Base-by-base conservation (phyloP, 2,888 invertebrate species). In the Argynnis bischoffii region DNA sequence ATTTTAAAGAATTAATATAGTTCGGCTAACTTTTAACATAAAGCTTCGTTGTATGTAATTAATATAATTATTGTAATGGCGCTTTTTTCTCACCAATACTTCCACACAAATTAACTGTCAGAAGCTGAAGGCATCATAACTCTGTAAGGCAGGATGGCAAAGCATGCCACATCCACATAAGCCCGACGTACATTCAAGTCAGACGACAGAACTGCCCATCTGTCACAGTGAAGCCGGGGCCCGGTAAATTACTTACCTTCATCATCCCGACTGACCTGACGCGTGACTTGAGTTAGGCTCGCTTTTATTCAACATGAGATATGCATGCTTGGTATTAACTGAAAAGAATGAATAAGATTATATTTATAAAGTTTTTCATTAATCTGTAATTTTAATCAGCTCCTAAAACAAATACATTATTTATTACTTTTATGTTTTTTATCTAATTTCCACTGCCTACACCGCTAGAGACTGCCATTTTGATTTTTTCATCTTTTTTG, bases 211-310 rank as follows among this genome's bases (percentile, higher is more conserved):
- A 78, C 79, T 79, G 81, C 77, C 87, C 89, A 90, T 91, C 89
- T 88, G 89, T 91, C 90, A 90, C 87, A 77, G 81, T 72, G 81
- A 79, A 81, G 80, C 82, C 78, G 87, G 83, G 82, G 80, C 82
- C 79, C 83, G 85, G 88, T 90, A 88, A 89, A 89, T 91, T 89
- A 88, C 88, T 78, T 75, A 87, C 89, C 88, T 89, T 86, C 89
- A 84, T 89, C 89, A 88, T 87, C 83, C 85, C 84, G 81, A 79
- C 76, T 83, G 85, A 82, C 86, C 87, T 82, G 82, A 72, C 72
- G 76, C 78, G 67, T 66, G 70, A 72, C 71, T 70, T 54, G 67
- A 70, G 69, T 63, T 72, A 70, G 72, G 72, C 69, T 67, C 64
- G 79, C 76, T 79, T 81, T 81, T 81, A 80, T 83, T 78, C 77